phyloP scores from a whole-genome alignment of 2,113 vertebrate genomes.

The Melierax canorus region DNA sequence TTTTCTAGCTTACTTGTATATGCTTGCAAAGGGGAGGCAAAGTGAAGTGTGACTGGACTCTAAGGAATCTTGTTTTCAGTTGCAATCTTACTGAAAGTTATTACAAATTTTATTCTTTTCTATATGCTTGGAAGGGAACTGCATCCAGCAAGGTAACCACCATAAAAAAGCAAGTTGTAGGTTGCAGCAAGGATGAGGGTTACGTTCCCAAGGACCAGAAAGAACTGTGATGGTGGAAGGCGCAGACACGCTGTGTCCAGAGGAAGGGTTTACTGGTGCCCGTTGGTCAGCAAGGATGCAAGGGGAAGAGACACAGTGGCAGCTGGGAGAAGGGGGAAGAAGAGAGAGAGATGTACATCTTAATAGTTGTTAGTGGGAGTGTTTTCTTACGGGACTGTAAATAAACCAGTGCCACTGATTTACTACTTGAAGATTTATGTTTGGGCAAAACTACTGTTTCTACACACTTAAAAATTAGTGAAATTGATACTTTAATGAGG shows the following conservation, averaged over 20 bases:
- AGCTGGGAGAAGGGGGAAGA: background rate
- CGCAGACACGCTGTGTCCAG: fast-evolving
- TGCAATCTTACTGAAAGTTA: background rate
- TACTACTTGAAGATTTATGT: background rate
- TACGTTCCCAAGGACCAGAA: background rate
- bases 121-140: background rate
- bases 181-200: background rate
- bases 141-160: background rate
- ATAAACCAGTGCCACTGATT: background rate
- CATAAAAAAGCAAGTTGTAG: background rate
- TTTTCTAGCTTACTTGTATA: background rate
- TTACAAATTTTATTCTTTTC: background rate
- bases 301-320: background rate
- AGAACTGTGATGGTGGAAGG: background rate
- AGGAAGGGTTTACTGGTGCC: background rate
- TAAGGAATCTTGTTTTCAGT: background rate
- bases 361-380: background rate
- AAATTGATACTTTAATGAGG: background rate
- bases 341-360: background rate
- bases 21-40: background rate
- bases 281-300: background rate
- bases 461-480: background rate
- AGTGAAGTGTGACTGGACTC: background rate
- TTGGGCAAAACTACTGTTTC: background rate
- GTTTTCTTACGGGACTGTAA: background rate